Conservation (phyloP, 2,888 invertebrate genomes). For the Tridacna gigas region DNA sequence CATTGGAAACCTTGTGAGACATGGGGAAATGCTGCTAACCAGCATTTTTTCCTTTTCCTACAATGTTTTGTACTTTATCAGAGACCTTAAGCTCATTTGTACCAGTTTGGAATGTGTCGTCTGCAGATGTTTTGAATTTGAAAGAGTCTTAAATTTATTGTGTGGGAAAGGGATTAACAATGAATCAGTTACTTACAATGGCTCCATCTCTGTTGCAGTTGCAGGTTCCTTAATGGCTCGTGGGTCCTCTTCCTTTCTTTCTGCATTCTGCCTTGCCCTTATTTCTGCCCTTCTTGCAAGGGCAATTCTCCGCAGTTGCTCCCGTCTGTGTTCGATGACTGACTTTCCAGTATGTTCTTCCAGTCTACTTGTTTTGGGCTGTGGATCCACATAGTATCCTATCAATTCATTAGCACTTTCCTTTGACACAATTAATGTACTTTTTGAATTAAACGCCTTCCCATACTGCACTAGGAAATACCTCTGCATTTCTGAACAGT, state of each 20-base stretch:
- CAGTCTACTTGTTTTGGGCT: constrained; percentile 46
- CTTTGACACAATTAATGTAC: constrained; percentile 82
- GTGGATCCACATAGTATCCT: constrained; percentile 83
- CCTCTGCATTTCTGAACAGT: constrained; percentile 84
- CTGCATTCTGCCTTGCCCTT: constrained; percentile 45
- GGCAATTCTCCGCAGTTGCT: constrained; percentile 54
- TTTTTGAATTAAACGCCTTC: constrained; percentile 83
- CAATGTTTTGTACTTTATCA: background rate
- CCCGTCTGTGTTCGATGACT: constrained; percentile 57
- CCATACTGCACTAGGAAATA: constrained; percentile 84
- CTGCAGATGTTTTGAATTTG: too few species aligned
- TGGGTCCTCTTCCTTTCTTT: constrained; percentile 43
- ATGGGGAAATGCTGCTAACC: too few species aligned
- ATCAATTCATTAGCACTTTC: constrained; percentile 81
- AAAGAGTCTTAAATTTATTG: too few species aligned
- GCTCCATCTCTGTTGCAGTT: background rate
- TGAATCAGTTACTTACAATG: constrained; percentile 1
- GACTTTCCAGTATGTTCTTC: constrained; percentile 55
- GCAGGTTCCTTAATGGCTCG: constrained; percentile 39
- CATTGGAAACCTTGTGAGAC: too few species aligned
- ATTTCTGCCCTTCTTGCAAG: constrained; percentile 55
- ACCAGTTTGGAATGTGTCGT: too few species aligned
- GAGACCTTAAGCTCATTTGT: too few species aligned
- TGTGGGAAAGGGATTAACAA: background rate
- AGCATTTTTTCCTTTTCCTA: background rate